Conservation (phyloP, 2,113 vertebrate species). For the Emydocephalus ijimae region DNA sequence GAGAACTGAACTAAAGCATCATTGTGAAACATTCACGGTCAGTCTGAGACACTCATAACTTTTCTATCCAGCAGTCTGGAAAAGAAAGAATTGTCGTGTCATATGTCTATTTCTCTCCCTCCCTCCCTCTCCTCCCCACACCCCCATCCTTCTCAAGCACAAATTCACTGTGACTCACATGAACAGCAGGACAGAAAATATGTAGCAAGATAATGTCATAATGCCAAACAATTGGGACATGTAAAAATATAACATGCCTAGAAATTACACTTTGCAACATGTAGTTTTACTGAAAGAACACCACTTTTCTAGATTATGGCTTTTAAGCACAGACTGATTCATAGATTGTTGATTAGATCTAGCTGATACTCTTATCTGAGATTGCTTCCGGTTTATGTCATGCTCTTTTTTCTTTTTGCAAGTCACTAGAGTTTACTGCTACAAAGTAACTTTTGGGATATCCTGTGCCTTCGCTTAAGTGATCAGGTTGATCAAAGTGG, state of each 20-base stretch:
- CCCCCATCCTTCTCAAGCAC: background rate
- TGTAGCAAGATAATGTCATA: background rate
- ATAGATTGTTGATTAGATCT: background rate
- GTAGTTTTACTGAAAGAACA: background rate
- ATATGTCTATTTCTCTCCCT: background rate
- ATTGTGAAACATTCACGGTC: slow-evolving; percentile 25
- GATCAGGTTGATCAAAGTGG: background rate
- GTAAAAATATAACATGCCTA: background rate
- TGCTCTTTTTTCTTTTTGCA: background rate
- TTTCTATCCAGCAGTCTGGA: background rate
- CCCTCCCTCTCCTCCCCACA: background rate
- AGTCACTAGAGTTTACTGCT: background rate
- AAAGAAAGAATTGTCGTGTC: background rate
- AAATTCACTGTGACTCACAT: background rate
- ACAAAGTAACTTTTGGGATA: background rate
- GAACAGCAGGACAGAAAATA: background rate
- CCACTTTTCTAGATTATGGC: background rate
- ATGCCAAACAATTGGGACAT: background rate
- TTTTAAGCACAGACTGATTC: background rate
- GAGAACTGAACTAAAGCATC: slow-evolving; percentile 25
- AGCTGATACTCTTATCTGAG: background rate
- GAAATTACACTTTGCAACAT: background rate
- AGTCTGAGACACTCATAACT: background rate
- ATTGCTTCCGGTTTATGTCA: background rate
- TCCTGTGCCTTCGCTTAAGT: background rate